Base-by-base conservation (phyloP, 2,888 invertebrate species). In the Nephrocerus scutellatus region DNA sequence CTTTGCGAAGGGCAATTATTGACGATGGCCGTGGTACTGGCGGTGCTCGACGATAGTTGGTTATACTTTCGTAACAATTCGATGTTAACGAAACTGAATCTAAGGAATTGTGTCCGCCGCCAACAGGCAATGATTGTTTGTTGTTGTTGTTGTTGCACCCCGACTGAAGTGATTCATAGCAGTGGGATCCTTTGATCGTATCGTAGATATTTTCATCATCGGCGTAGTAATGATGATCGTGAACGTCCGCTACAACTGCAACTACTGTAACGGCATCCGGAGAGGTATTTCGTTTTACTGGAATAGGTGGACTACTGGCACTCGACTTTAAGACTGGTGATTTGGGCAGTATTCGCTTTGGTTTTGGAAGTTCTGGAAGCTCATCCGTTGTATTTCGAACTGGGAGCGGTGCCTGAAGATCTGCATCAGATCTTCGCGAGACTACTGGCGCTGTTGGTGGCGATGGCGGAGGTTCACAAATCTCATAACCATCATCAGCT, bases 181-280 rank as follows among this genome's bases (percentile, higher is more conserved):
- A 60, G 21, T 60, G 55, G 0, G 74, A 72, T 2, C 59, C 59
- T 52, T 76, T 78, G 43, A 78, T 77, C 2, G 76, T 76, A 45
- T 77, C 77, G 50, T 79, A 78, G 46, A 79, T 78, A 50, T 77
- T 77, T 47, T 77, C 77, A 14, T 67, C 71, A 22, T 72, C 57
- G 10, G 56, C 52, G 37, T 53, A 50, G 30, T 48, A 51, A 15
- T 48, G 48, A 14, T 50, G 47, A n/a, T 48, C 51, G 5, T 46
- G n/a, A n/a, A n/a, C 48, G 12, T 41, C 25, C 14, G 24, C 19
- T 15, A 12, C 7, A 9, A 14, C 16, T 35, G 44, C 28, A 32
- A 43, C 20, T 34, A 13, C 30, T 34, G 16, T 15, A 41, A 41
- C 6, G 41, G 20, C 9, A 49, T 46, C 20, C 52, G 47, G 13